Conservation (phyloP, 2,888 invertebrate species). For the Caenorhabditis panamensis region DNA sequence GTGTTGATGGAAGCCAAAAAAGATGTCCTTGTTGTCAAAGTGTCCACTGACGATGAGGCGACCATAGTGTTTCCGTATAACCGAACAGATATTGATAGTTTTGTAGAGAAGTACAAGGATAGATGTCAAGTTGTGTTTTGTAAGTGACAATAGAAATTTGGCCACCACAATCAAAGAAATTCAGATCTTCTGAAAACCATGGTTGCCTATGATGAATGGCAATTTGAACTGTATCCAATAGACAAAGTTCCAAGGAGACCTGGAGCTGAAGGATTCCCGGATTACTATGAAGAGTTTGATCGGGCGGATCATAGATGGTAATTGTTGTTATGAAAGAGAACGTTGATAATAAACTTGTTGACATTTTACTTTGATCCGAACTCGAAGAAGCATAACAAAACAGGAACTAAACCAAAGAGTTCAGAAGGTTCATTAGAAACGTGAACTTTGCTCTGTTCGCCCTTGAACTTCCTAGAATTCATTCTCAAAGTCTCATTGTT, state of each 20-base stretch:
- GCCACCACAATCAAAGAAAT: background rate
- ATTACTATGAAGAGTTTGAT: background rate
- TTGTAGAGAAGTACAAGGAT: background rate
- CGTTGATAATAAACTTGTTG: too few relatives aligned
- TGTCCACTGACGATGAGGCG: background rate
- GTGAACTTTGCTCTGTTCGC: too few relatives aligned
- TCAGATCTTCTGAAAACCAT: background rate
- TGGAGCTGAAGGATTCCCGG: constrained; percentile 1
- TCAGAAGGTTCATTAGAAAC: too few relatives aligned
- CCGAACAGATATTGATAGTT: background rate
- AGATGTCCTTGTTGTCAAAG: background rate
- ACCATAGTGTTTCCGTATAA: background rate
- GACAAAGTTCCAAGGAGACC: background rate
- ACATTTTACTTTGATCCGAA: too few relatives aligned
- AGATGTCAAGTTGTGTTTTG: background rate
- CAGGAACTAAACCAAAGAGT: too few relatives aligned
- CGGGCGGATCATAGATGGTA: background rate
- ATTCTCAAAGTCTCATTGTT: too few relatives aligned
- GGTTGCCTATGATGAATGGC: background rate
- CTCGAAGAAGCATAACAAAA: too few relatives aligned
- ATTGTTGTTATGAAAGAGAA: background rate
- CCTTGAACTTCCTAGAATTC: too few relatives aligned
- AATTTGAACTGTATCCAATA: background rate
- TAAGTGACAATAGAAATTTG: background rate
- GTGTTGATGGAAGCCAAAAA: constrained; percentile 1